Base-by-base conservation (phyloP, 2,888 invertebrate species). In the Eupithecia vulgata region DNA sequence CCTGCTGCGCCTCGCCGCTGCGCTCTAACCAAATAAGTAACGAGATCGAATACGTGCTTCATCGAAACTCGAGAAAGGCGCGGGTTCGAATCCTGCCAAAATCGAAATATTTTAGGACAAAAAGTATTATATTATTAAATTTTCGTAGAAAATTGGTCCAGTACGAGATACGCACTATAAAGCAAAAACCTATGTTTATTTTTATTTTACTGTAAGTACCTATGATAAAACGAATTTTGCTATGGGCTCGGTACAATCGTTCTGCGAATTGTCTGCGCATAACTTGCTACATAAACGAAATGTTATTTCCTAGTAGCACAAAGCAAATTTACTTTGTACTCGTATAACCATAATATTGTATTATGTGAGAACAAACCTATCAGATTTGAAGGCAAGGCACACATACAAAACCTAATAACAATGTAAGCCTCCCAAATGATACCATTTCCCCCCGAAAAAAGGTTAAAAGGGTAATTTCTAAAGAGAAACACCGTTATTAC, bases 391-490 rank as follows among this genome's bases (percentile, higher is more conserved):
- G 77, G 79, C 70, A 76, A 83, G 82, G 83, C 84, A 83, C 82
- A 83, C 82, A 83, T 81, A 81, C 79, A 79, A 83, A 83, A 81
- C 82, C 84, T 85, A 84, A 87, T 86, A 85, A 87, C 85, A 87
- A 87, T 86, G 85, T 85, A 83, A 83, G 85, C 81, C 82, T 80
- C 80, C 81, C 82, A 83, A 87, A 87, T 85, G 87, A 86, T 84
- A 85, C 84, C 86, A 85, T 88, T 88, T 84, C 81, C 84, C 79
- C 79, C 80, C 81, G 82, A 84, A 85, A 83, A 85, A 87, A 85
- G 85, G 85, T 85, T 86, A 85, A 86, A 86, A 84, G 84, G 87
- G 81, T 83, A 81, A 85, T 86, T 85, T 81, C 80, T 83, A 77
- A 83, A 82, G 84, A 85, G 83, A 82, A 84, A 81, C 81, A 86